Percentiles rank a stretch among this genome's conserved stretches.
Conservation (phyloP, 1,140 invertebrate genomes). For the Magallana angulata region DNA sequence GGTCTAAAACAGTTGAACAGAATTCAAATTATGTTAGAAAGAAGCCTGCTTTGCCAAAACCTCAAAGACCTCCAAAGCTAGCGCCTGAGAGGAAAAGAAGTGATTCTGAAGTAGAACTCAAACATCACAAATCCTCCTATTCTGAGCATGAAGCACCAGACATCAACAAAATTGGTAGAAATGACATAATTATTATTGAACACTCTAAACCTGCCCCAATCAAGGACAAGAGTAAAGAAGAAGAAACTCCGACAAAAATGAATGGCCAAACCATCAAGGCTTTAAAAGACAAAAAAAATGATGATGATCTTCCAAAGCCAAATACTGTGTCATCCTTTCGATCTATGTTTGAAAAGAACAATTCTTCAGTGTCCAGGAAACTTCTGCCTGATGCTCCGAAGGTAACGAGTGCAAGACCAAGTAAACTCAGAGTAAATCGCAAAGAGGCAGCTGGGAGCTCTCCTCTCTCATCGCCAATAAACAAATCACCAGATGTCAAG, state of each 20-base stretch:
- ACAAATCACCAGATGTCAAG: slow-evolving; percentile 6
- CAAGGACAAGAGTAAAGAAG: slow-evolving; percentile 19
- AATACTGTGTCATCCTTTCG: slow-evolving; percentile 72
- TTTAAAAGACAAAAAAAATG: slow-evolving; percentile 52
- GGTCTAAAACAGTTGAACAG: not conserved
- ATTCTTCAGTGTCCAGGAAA: slow-evolving; percentile 43
- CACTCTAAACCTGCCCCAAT: slow-evolving; percentile 40
- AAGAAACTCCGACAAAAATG: slow-evolving; percentile 35
- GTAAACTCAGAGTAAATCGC: not conserved
- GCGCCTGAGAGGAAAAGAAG: slow-evolving; percentile 14
- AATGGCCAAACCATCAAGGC: slow-evolving; percentile 41
- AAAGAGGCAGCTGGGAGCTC: not conserved
- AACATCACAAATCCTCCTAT: slow-evolving; percentile 43
- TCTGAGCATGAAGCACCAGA: slow-evolving; percentile 64
- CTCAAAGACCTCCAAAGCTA: slow-evolving; percentile 40
- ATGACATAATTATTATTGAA: slow-evolving; percentile 75
- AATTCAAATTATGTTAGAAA: slow-evolving; percentile 15
- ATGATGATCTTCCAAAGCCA: slow-evolving; percentile 72
- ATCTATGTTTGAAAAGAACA: slow-evolving; percentile 70
- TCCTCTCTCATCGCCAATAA: not conserved
- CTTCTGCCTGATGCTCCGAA: slow-evolving; percentile 55
- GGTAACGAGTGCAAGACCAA: not conserved
- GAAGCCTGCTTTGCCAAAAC: slow-evolving; percentile 31
- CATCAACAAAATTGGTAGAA: slow-evolving; percentile 65
- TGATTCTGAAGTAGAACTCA: not conserved